A percentile compares a stretch with the other conserved stretches of the same genome.
These are phyloP conservation scores for Silurus lanzhouensis DNA, from an alignment of 2,797 vertebrate genomes.

Conservation along the genomic window DNA sequence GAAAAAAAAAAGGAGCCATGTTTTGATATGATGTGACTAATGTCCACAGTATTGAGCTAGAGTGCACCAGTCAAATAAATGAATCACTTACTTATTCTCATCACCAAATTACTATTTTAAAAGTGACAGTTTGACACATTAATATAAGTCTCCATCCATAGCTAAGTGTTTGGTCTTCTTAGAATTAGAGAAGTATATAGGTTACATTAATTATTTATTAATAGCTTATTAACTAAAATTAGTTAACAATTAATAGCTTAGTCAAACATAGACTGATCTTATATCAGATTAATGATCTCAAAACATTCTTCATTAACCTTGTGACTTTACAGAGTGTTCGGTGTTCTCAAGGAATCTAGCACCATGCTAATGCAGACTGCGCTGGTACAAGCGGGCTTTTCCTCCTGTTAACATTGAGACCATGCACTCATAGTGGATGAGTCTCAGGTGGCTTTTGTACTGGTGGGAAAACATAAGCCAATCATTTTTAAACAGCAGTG, in stretches of 20 bases:
- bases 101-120: neutral
- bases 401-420: no score
- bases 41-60: neutral
- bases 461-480: no score
- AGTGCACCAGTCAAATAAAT: neutral
- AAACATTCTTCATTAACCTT: neutral
- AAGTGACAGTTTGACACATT: neutral
- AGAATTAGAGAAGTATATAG: neutral
- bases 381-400: neutral
- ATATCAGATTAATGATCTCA: neutral
- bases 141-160: neutral
- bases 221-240: no score
- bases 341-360: neutral
- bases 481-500: neutral
- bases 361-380: neutral
- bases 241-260: neutral
- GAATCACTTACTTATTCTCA: neutral
- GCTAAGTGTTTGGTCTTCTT: neutral
- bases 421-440: no score
- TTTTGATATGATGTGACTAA: neutral
- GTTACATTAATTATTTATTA: neutral
- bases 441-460: no score
- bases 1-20: no score
- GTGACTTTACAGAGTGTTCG: no score
- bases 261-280: neutral